Evolutionary conservation across 2,888 invertebrate genomes (phyloP).

Genomic region (Cataglyphis albicans): DNA sequence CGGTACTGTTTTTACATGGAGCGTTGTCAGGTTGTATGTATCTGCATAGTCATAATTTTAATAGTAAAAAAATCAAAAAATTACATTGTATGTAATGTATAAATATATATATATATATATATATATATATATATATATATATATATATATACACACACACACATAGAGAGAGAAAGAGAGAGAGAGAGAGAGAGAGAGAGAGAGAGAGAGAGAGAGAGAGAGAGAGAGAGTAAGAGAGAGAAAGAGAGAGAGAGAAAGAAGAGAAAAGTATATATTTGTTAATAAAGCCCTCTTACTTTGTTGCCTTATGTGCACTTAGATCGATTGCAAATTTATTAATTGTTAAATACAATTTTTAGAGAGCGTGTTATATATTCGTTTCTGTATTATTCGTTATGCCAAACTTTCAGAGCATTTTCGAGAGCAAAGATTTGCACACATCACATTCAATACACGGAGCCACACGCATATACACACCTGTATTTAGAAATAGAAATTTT

Average conservation of each 20-base stretch:
- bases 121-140: slow-evolving; percentile 29
- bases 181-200: not conserved
- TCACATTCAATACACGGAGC: slow-evolving; percentile 73
- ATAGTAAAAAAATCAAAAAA: slow-evolving; percentile 56
- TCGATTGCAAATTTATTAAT: slow-evolving; percentile 64
- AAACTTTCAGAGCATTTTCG: slow-evolving; percentile 65
- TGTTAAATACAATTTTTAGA: slow-evolving; percentile 67
- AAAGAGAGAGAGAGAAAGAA: slow-evolving; percentile 9
- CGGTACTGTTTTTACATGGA: slow-evolving; percentile 59
- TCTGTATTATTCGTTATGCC: slow-evolving; percentile 66
- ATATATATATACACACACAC: not conserved
- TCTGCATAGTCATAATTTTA: slow-evolving; percentile 67
- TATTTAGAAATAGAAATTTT: slow-evolving; percentile 84
- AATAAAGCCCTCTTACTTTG: slow-evolving; percentile 61
- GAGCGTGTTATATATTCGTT: slow-evolving; percentile 60
- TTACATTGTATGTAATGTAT: slow-evolving; percentile 52
- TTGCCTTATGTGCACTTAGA: slow-evolving; percentile 65
- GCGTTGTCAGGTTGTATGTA: slow-evolving; percentile 64
- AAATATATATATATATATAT: slow-evolving; percentile 7
- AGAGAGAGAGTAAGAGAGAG: not conserved
- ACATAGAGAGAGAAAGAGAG: not conserved
- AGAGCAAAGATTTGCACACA: slow-evolving; percentile 72
- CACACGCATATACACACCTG: slow-evolving; percentile 83
- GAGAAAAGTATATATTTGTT: slow-evolving; percentile 56
- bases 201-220: not conserved